phyloP scores from a whole-genome alignment of 2,888 invertebrate species.

The Herminia tarsipennalis region DNA sequence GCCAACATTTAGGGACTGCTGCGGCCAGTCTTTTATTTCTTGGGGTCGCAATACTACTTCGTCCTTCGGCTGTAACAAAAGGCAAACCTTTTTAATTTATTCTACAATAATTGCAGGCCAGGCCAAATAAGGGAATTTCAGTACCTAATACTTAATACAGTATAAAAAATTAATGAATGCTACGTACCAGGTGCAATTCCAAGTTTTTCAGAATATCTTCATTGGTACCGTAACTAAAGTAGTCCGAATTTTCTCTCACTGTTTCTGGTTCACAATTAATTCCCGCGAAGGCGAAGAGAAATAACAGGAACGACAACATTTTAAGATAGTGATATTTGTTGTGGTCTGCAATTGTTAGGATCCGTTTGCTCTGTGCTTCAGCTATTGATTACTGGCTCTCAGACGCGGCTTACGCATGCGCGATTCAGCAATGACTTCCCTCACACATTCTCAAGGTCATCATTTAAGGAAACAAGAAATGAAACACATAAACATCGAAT shows the following conservation, averaged over 20 bases:
- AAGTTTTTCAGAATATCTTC: conserved; percentile 74
- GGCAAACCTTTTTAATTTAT: not conserved
- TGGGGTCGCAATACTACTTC: conserved; percentile 86
- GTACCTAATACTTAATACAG: no score
- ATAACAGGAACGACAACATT: conserved; percentile 65
- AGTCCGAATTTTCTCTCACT: conserved; percentile 77
- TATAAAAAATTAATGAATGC: not conserved
- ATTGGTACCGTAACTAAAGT: conserved; percentile 75
- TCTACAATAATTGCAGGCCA: no score
- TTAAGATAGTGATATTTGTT: conserved; percentile 58
- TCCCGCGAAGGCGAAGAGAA: conserved; percentile 53
- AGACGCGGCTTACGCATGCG: conserved; percentile 68
- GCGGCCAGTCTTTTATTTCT: conserved; percentile 88
- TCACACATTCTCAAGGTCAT: conserved; percentile 61
- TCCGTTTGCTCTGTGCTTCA: conserved; percentile 53
- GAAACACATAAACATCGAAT: conserved; percentile 55
- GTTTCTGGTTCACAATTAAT: conserved; percentile 77
- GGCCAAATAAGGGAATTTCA: no score
- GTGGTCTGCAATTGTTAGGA: conserved; percentile 57
- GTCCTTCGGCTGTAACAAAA: conserved; percentile 68
- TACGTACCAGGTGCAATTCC: conserved; percentile 68
- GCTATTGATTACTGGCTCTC: conserved; percentile 70
- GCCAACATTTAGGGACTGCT: conserved; percentile 88
- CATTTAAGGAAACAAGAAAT: conserved; percentile 47
- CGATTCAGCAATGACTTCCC: conserved; percentile 46